Base-by-base conservation (phyloP, 2,797 vertebrate species). In the Lacerta agilis region DNA sequence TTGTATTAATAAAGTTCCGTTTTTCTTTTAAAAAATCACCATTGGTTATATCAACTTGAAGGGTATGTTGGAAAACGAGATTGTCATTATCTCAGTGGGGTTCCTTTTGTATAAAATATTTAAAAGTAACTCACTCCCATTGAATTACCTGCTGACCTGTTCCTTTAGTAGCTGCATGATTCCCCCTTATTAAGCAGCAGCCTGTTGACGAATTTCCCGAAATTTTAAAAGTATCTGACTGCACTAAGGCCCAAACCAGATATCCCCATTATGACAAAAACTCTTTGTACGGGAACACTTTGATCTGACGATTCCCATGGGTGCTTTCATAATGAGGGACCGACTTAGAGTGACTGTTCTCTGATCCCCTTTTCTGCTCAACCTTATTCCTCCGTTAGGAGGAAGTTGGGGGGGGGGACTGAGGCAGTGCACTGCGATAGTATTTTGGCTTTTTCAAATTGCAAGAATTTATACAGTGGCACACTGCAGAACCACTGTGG, bases 51-150 rank as follows among this genome's bases (percentile, higher is more conserved):
- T 92, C 84, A 90, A 88, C 79, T 91, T 89, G 86, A 93, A 92
- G 87, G 88, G 90, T 87, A 91, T 90, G 85, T 89, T 90, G 86
- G 83, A 90, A 92, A 94, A 95, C 88, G 93, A 92, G 88, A 87
- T 71, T 91, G 29, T 58, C 93, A 90, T 92, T 91, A 94, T 92
- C 90, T 92, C 90, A 38, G 85, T 91, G 86, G 90, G 92, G 80
- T 92, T 93, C 93, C 92, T 90, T 89, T 93, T 49, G 88, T 89
- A 73, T 88, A 87, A 82, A 94, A 86, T 93, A 94, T 93, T 95
- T 95, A 88, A 90, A 93, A 95, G 90, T 84, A 81, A 29, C 83
- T 90, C 93, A 94, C 58, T 91, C 88, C 83, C 89, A 91, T 87
- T 92, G 90, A 95, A 95, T 94, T 93, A 91, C 85, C 90, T 92